Evolutionary conservation across 2,113 vertebrate species (phyloP).

Genomic region (Felis chaus): DNA sequence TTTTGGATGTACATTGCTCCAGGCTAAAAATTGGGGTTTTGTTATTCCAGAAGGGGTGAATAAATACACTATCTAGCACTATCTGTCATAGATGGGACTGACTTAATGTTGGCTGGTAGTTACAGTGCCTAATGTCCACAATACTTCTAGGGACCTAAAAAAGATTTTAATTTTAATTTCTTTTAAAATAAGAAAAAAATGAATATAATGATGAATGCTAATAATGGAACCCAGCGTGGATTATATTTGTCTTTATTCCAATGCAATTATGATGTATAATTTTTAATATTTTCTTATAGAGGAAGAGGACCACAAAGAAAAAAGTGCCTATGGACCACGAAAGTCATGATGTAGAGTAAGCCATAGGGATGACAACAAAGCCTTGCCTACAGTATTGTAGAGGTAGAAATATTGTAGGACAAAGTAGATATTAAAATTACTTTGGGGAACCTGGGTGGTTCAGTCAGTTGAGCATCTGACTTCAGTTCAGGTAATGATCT

Average conservation of each 20-base stretch:
- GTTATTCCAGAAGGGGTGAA: neutral
- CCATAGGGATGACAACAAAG: neutral
- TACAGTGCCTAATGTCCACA: neutral
- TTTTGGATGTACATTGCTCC: neutral
- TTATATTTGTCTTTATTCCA: slow-evolving; percentile 16
- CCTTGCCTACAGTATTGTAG: neutral
- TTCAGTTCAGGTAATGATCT: no score
- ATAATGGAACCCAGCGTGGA: neutral
- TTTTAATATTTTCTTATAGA: neutral
- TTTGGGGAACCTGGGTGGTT: no score
- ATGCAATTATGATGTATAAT: neutral
- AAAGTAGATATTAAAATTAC: neutral
- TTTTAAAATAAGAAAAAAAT: slow-evolving; percentile 19
- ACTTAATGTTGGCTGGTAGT: neutral
- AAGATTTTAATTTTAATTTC: neutral
- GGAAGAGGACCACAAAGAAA: neutral
- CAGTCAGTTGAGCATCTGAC: no score
- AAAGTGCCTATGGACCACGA: neutral
- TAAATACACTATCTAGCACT: neutral
- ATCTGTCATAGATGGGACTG: neutral
- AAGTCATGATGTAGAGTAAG: neutral
- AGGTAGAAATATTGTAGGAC: neutral
- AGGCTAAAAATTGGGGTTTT: neutral
- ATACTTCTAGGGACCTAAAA: neutral
- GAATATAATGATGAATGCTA: neutral